Base-by-base conservation (phyloP, 2,888 invertebrate species). In the Ryuthela nishihirai region DNA sequence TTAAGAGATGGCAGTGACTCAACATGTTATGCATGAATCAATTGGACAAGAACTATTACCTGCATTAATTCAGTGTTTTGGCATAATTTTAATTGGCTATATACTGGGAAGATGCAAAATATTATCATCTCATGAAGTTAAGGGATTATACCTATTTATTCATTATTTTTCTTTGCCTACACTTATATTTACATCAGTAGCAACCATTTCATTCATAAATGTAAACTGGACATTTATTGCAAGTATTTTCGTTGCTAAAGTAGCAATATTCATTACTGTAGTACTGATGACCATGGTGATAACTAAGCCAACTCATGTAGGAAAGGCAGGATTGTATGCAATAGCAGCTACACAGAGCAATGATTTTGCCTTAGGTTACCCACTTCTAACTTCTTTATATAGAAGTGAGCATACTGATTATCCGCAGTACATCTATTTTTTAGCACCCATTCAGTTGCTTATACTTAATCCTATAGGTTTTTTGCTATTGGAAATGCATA, bases 271-370 rank as follows among this genome's bases (percentile, higher is more conserved):
- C 75, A 79, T 87, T 69, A 76, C 81, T 55, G 92, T 93, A 15
- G 80, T 87, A 43, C 72, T 85, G 38, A 80, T 93, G 24, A 87
- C 88, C 3, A 70, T 92, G 60, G 73, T 94, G 38, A 83, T 91
- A 36, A 74, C 75, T 38, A 72, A 87, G 71, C 90, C 91, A 5
- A 72, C 85, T 17, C 85, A 91, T 75, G 81, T 86, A 65, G 89
- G 89, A 3, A 82, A 86, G 70, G 89, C 92, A 39, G 95, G 93
- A 12, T 80, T 97, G 55, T 88, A 89, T 80, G 90, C 89, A 17
- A 94, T 97, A 70, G 95, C 95, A 74, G 87, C 89, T 68, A 95
- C 95, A 0, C 95, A 95, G 73, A 94, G 93, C 73, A 97, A 97
- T 80, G 97, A 97, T 76, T 95, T 97, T 78, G 95, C 97, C 18